Percentiles rank a stretch among this genome's conserved stretches.
These are phyloP conservation scores for Macrostomum lignano DNA, from an alignment of 1,140 invertebrate genomes.

Conservation along the genomic window DNA sequence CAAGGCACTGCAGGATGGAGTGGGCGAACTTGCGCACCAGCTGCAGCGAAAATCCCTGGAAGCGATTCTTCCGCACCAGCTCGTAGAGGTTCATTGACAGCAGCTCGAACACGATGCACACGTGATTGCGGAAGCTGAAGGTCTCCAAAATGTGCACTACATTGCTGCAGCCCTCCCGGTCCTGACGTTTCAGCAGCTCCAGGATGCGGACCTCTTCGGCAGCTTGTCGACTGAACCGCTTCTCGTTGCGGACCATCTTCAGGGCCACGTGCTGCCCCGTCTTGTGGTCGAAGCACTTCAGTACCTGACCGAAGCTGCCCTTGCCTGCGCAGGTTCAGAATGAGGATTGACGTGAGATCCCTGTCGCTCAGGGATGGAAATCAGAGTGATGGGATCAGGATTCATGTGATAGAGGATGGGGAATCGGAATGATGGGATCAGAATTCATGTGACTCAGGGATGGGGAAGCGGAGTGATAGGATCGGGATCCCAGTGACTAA, in stretches of 20 bases:
- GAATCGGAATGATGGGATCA: too few species aligned
- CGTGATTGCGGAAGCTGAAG: conserved; percentile 90
- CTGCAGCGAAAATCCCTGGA: conserved; percentile 83
- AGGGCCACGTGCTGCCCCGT: conserved; percentile 65
- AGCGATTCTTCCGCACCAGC: conserved; percentile 97
- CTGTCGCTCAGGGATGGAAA: too few species aligned
- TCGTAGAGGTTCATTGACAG: conserved; percentile 94
- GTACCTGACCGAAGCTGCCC: conserved; percentile 90
- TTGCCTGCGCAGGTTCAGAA: too few species aligned
- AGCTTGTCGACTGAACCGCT: conserved; percentile 89
- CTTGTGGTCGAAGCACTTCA: conserved; percentile 91
- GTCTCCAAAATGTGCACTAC: conserved; percentile 96
- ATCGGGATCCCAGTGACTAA: too few species aligned
- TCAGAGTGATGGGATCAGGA: too few species aligned
- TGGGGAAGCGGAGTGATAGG: too few species aligned
- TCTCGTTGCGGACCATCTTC: conserved; percentile 93
- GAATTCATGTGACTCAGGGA: too few species aligned
- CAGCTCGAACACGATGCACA: conserved; percentile 96
- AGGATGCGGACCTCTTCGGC: conserved; percentile 91
- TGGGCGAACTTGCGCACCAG: conserved; percentile 91
- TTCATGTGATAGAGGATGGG: too few species aligned
- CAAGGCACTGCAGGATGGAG: conserved; percentile 74
- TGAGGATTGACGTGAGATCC: too few species aligned
- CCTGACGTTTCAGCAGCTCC: conserved; percentile 71
- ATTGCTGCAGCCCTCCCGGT: conserved; percentile 91